These are phyloP conservation scores for Schlechtendalia chinensis DNA, from an alignment of 1,140 invertebrate genomes.

Conservation along the genomic window DNA sequence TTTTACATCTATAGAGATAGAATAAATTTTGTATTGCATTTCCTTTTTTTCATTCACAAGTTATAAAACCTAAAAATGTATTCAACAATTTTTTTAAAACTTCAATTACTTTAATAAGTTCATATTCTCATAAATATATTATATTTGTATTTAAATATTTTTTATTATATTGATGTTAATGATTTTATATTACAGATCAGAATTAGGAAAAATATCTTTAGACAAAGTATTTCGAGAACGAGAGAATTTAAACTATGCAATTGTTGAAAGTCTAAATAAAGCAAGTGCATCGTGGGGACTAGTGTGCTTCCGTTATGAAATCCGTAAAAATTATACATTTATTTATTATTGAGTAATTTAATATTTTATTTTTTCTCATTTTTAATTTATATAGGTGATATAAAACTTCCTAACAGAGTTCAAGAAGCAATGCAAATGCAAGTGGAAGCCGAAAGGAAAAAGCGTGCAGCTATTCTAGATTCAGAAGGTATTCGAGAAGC, in stretches of 20 bases:
- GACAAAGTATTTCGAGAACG: slow-evolving; percentile 97
- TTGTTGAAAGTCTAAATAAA: slow-evolving; percentile 97
- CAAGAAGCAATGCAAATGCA: slow-evolving; percentile 99
- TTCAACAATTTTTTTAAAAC: no score
- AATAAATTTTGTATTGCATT: no score
- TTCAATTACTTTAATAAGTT: no score
- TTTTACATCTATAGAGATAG: no score
- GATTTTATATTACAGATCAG: slow-evolving; percentile 65
- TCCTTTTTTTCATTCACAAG: no score
- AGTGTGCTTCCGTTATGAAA: slow-evolving; percentile 96
- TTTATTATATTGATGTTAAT: background rate
- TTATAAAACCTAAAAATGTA: no score
- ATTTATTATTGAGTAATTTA: slow-evolving; percentile 1
- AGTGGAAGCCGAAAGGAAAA: slow-evolving; percentile 95
- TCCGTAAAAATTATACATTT: slow-evolving; percentile 68
- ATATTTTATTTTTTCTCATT: background rate
- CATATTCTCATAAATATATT: no score
- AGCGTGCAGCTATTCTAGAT: slow-evolving; percentile 93
- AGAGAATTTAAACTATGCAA: slow-evolving; percentile 91
- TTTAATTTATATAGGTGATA: slow-evolving; percentile 70
- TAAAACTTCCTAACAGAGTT: slow-evolving; percentile 85
- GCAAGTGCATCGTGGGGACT: slow-evolving; percentile 98
- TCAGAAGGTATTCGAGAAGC: slow-evolving; percentile 93
- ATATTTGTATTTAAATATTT: background rate
- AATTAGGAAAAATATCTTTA: slow-evolving; percentile 95